Conservation (phyloP, 2,797 vertebrate species). For the Rhynchotus rufescens region DNA sequence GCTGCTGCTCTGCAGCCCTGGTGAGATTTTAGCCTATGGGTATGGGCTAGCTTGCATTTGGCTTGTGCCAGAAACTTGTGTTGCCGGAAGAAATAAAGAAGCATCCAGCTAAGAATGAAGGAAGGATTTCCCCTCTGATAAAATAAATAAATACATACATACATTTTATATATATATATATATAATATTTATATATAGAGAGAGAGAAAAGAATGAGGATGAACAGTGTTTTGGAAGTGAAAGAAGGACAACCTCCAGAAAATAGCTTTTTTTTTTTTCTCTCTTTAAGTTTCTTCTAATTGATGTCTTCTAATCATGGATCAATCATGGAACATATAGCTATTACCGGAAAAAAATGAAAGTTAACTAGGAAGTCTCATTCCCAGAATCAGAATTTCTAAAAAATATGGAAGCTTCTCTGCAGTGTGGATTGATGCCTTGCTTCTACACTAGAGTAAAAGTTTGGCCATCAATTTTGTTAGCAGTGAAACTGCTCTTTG, state of each 20-base stretch:
- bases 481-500: background rate
- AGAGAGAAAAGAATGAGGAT: too few relatives aligned
- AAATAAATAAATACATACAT: background rate
- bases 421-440: background rate
- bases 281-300: background rate
- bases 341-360: background rate
- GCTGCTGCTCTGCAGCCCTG: background rate
- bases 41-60: background rate
- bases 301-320: background rate
- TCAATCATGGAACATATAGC: background rate
- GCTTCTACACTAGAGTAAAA: background rate
- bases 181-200: too few relatives aligned
- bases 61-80: background rate
- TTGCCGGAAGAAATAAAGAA: background rate
- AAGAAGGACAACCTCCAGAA: background rate
- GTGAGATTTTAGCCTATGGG: background rate
- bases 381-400: background rate
- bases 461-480: background rate
- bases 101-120: background rate
- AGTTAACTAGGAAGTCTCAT: background rate
- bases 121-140: background rate
- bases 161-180: background rate
- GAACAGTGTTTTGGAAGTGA: background rate
- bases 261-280: too few relatives aligned
- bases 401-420: background rate